Evolutionary conservation across 35 echinoderm and acorn worm species (phyloP).

Genomic region (Hemicentrotus pulcherrimus): DNA sequence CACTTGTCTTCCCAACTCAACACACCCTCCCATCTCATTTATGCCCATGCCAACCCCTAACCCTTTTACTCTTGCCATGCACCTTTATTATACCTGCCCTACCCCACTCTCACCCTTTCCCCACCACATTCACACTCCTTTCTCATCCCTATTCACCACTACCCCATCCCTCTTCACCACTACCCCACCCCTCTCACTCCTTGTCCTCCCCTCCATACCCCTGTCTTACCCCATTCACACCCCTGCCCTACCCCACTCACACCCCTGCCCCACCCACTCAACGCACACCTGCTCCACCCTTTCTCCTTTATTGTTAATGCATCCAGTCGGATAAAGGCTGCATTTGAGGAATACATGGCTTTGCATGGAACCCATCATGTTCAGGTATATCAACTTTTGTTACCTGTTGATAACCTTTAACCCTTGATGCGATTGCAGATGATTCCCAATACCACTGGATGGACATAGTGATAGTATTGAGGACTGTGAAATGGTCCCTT

Average conservation of each 20-base stretch:
- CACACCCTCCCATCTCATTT: background rate
- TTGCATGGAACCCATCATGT: slow-evolving; percentile 18
- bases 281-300: background rate
- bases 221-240: background rate
- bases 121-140: background rate
- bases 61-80: background rate
- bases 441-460: no score
- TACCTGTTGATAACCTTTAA: background rate
- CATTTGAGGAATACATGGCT: slow-evolving; percentile 28
- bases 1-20: background rate
- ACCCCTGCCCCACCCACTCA: background rate
- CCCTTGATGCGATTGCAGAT: background rate
- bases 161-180: background rate
- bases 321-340: slow-evolving; percentile 40
- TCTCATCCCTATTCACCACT: background rate
- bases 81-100: background rate
- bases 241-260: background rate
- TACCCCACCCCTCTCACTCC: background rate
- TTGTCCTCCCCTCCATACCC: background rate
- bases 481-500: no score
- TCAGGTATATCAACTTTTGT: background rate
- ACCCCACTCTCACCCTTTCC: background rate
- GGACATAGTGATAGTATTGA: no score
- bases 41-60: background rate
- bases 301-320: background rate